phyloP scores from a whole-genome alignment of 1,140 invertebrate genomes.

The Catajapyx aquilonaris region DNA sequence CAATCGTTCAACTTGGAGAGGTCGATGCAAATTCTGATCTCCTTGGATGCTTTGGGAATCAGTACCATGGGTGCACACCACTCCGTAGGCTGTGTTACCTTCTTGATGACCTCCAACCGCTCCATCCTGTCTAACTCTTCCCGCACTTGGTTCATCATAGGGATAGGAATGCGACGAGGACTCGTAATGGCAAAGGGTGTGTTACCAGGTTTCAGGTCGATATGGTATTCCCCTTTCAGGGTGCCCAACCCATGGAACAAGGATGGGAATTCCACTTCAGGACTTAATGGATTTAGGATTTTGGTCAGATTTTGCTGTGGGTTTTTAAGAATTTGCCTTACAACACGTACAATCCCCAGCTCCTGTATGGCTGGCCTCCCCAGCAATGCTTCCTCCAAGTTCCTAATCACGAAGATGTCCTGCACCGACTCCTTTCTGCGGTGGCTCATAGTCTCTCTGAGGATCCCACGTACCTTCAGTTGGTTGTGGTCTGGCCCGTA shows the following conservation, averaged over 20 bases:
- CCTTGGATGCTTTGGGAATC: slow-evolving; percentile 18
- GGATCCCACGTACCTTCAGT: too few species aligned
- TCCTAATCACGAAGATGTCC: too few species aligned
- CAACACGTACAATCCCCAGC: background rate
- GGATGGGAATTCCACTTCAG: too few species aligned
- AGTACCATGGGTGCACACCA: slow-evolving; percentile 21
- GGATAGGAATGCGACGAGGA: slow-evolving; percentile 10
- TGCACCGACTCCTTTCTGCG: too few species aligned
- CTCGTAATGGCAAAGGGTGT: slow-evolving; percentile 3
- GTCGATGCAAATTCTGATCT: slow-evolving; percentile 20
- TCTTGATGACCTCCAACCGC: slow-evolving; percentile 12
- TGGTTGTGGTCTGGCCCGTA: too few species aligned
- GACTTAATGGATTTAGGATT: too few species aligned
- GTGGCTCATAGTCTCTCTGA: too few species aligned
- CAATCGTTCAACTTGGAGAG: slow-evolving; percentile 16
- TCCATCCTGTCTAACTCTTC: slow-evolving; percentile 14
- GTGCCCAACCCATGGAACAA: slow-evolving; percentile 1
- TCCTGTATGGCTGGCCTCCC: too few species aligned
- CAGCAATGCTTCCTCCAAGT: too few species aligned
- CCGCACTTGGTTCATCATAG: slow-evolving; percentile 12
- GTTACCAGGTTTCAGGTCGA: slow-evolving; percentile 4
- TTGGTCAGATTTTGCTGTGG: too few species aligned
- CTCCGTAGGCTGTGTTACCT: slow-evolving; percentile 15
- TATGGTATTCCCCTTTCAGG: slow-evolving; percentile 1
- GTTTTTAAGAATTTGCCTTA: background rate